Evolutionary conservation across 2,888 invertebrate species (phyloP).

Genomic region (Heliconius ismenius): DNA sequence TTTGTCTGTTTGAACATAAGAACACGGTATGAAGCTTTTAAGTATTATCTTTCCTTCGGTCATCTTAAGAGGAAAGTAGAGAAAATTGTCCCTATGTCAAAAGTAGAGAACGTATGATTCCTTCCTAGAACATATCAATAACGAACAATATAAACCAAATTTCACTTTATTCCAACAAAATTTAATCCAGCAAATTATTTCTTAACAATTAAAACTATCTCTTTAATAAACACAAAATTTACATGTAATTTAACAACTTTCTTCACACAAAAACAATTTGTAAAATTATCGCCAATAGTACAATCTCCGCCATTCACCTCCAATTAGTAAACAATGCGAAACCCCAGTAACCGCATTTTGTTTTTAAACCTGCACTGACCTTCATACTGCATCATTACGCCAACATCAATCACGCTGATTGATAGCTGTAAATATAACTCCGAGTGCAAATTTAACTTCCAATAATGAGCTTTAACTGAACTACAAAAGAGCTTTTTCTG

Average conservation of each 20-base stretch:
- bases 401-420: slow-evolving; percentile 62
- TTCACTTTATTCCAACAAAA: not conserved
- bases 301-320: slow-evolving; percentile 38
- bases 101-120: no score
- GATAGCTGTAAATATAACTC: slow-evolving; percentile 58
- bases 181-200: not conserved
- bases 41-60: no score
- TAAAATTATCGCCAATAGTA: slow-evolving; percentile 42
- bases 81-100: not conserved
- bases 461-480: slow-evolving; percentile 13
- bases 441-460: slow-evolving; percentile 46
- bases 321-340: slow-evolving; percentile 45
- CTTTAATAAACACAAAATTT: not conserved
- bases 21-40: no score
- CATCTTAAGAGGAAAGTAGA: no score
- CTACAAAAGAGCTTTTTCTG: not conserved
- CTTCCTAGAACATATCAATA: not conserved
- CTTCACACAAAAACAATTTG: slow-evolving; percentile 40
- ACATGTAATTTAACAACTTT: slow-evolving; percentile 31
- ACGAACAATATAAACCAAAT: not conserved
- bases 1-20: no score
- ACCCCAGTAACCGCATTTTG: slow-evolving; percentile 55
- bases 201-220: slow-evolving; percentile 21
- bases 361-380: slow-evolving; percentile 63
- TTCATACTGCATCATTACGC: slow-evolving; percentile 71